Evolutionary conservation across 2,113 vertebrate genomes (phyloP).

Genomic region (Smithornis capensis): DNA sequence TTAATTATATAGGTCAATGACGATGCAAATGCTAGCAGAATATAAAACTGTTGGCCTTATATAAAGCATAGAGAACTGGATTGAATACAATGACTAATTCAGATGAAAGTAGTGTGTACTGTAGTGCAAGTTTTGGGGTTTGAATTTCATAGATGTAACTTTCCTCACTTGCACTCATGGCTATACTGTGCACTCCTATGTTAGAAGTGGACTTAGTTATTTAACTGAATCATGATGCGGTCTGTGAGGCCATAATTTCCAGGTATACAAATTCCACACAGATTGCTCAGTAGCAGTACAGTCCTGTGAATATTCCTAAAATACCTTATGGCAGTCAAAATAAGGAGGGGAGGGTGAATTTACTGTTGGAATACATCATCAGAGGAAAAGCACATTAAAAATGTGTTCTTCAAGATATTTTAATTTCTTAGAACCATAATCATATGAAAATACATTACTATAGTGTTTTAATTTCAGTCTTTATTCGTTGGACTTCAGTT

Average conservation of each 20-base stretch:
- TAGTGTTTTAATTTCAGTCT: neutral
- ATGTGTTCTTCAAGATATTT: neutral
- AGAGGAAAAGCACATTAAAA: neutral
- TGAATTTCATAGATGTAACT: neutral
- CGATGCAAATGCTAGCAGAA: slow-evolving; percentile 42
- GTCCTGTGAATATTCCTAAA: neutral
- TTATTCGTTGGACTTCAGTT: neutral
- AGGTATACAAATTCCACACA: neutral
- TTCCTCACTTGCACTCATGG: neutral
- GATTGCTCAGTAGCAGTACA: no score
- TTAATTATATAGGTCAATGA: slow-evolving; percentile 60
- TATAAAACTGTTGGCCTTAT: neutral
- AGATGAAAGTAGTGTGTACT: neutral
- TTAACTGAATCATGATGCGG: neutral
- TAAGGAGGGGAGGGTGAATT: neutral
- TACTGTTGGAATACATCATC: neutral
- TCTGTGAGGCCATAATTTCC: neutral
- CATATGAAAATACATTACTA: neutral
- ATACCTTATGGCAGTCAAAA: neutral
- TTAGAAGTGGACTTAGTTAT: neutral
- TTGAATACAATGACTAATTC: neutral
- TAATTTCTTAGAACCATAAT: neutral
- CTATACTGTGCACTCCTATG: neutral
- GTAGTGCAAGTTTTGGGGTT: neutral
- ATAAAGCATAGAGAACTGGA: neutral